Base-by-base conservation (phyloP, 2,113 vertebrate species). In the Theropithecus gelada region DNA sequence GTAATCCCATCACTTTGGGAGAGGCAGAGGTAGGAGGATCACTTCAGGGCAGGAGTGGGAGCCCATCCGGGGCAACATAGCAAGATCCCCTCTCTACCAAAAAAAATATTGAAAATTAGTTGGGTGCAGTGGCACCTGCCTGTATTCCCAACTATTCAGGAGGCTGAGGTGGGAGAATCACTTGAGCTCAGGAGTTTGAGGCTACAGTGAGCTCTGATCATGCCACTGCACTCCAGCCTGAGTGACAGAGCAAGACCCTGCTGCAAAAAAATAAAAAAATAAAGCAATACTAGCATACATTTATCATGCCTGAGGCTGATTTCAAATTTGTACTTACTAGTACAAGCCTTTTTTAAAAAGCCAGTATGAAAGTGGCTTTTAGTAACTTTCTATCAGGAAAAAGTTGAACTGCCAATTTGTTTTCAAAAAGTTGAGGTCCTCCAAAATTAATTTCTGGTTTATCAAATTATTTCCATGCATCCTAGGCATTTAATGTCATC, bases 381-480 rank as follows among this genome's bases (percentile, higher is more conserved):
- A 86, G 43, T 40, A 17, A 64, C 13, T 40, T 72, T 80, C 55
- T 75, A 22, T 23, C n/a, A 70, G 11, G 76, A 78, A 88, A 35
- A 91, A 84, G 16, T 70, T 94, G 72, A 96, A 94, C 16, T 82
- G 57, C 59, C 30, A 52, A 18, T 48, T 50, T 89, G 32, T 86
- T 92, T 85, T 82, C 59, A 86, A 78, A 88, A 61, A 79, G 23
- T 30, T 88, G 45, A 70, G 22, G 3, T 66, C 23, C 22, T 83
- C 80, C 30, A 57, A 90, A 97, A 84, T 79, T 45, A 68, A 93
- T 86, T 80, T 90, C 27, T 82, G 8, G 14, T 59, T 83, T 83
- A 90, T 61, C 18, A 93, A 75, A 72, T 66, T 72, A 45, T 88
- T 30, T 86, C 23, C 48, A 45, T 75, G 13, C 23, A 43, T 55